phyloP scores from a whole-genome alignment of 2,797 vertebrate species.

The Valencia hispanica region DNA sequence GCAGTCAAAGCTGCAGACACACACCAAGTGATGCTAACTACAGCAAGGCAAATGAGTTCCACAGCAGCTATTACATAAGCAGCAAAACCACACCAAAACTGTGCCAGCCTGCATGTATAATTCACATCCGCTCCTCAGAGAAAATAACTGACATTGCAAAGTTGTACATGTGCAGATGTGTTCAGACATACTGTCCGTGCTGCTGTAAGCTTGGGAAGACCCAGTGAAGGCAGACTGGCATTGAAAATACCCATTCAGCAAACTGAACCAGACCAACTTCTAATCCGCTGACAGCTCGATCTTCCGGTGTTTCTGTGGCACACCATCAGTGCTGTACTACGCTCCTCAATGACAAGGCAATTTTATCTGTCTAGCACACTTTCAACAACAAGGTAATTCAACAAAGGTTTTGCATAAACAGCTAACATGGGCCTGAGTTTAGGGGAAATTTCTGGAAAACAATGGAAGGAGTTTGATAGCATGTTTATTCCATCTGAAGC shows the following conservation, averaged over 20 bases:
- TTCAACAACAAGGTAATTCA: too few relatives aligned
- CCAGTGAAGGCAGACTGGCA: conserved; percentile 30
- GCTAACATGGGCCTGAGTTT: conserved; percentile 28
- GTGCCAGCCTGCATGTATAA: conserved; percentile 76
- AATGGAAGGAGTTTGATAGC: conserved; percentile 6
- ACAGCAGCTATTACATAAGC: conserved; percentile 80
- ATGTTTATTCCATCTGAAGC: conserved; percentile 12
- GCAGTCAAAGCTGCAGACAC: conserved; percentile 33
- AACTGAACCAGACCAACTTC: conserved; percentile 66
- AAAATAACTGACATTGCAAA: conserved; percentile 68
- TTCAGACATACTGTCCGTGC: conserved; percentile 55
- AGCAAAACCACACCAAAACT: conserved; percentile 60
- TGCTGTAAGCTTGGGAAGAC: conserved; percentile 56
- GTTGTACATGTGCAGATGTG: conserved; percentile 56
- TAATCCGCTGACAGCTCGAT: conserved; percentile 54
- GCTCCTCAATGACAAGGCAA: too few relatives aligned
- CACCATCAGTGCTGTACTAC: conserved; percentile 34
- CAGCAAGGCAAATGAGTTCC: conserved; percentile 71
- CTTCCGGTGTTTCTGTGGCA: conserved; percentile 11
- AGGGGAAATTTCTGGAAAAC: conserved; percentile 39
- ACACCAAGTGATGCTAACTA: conserved; percentile 47
- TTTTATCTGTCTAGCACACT: too few relatives aligned
- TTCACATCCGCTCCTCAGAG: conserved; percentile 68
- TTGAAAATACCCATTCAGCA: conserved; percentile 78
- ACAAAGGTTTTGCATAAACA: conserved; percentile 71